These are phyloP conservation scores for Thalassophryne amazonica DNA, from an alignment of 2,797 vertebrate species.

Conservation along the genomic window DNA sequence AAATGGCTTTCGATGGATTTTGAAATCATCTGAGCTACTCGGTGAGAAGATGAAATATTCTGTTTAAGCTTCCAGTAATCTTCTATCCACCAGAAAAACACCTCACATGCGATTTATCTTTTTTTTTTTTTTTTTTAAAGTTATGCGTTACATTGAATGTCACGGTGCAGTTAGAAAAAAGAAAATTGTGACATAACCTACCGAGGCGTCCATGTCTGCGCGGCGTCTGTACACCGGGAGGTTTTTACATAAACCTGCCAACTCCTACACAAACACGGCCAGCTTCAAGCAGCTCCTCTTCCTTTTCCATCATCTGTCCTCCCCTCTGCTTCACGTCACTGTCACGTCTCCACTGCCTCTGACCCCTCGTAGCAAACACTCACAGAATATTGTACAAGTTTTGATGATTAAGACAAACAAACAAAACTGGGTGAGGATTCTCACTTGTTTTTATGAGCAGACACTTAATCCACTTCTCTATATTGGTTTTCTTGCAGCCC, in stretches of 20 bases:
- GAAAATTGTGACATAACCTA: constrained; percentile 34
- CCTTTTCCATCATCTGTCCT: constrained; percentile 21
- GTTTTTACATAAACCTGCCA: constrained; percentile 60
- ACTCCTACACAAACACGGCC: constrained; percentile 58
- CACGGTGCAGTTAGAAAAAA: neutral
- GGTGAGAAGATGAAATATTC: too few relatives aligned
- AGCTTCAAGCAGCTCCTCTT: constrained; percentile 19
- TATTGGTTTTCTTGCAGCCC: constrained; percentile 13
- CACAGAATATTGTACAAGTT: neutral
- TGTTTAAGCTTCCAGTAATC: too few relatives aligned
- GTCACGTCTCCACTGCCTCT: neutral
- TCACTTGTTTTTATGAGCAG: neutral
- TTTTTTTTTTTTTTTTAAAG: too few relatives aligned
- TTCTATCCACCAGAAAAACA: too few relatives aligned
- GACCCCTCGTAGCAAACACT: neutral
- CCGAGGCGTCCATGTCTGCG: constrained; percentile 58
- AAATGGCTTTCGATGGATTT: too few relatives aligned
- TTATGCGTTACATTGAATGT: neutral
- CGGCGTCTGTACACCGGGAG: constrained; percentile 40
- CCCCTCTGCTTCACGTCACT: constrained; percentile 23
- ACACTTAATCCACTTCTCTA: constrained; percentile 2
- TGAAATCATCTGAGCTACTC: too few relatives aligned
- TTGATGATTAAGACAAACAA: too few relatives aligned
- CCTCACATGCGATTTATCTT: too few relatives aligned
- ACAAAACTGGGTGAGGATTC: too few relatives aligned